Evolutionary conservation across 2,797 vertebrate species (phyloP).

Genomic region (Brachyalestes nurse): DNA sequence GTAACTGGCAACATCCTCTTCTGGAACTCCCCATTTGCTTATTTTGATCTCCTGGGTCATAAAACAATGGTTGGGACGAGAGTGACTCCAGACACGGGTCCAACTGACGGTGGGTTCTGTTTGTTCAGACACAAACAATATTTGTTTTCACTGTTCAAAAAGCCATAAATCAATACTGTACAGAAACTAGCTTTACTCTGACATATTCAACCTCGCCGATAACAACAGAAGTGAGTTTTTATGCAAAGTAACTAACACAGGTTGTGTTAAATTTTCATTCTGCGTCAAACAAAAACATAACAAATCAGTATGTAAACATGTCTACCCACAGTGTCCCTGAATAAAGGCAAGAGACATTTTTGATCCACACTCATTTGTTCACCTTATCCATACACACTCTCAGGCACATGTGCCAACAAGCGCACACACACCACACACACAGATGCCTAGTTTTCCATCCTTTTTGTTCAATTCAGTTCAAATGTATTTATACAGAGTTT

Average conservation of each 20-base stretch:
- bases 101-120: constrained; percentile 24
- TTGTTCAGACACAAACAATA: constrained; percentile 7
- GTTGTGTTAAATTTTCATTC: constrained; percentile 29
- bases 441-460: too few relatives aligned
- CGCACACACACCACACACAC: too few relatives aligned
- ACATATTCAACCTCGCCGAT: constrained; percentile 14
- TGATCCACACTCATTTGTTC: not conserved
- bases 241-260: constrained; percentile 28
- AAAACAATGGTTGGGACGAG: constrained; percentile 38
- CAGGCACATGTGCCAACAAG: not conserved
- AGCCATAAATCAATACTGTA: constrained; percentile 22
- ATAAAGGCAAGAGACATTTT: not conserved
- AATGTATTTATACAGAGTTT: too few relatives aligned
- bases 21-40: constrained; percentile 50
- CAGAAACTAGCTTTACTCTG: not conserved
- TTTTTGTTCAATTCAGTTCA: too few relatives aligned
- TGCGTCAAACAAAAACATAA: constrained; percentile 26
- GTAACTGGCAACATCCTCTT: constrained; percentile 44
- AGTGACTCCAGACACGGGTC: not conserved
- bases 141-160: constrained; percentile 42
- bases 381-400: not conserved
- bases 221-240: constrained; percentile 1
- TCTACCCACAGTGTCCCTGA: not conserved
- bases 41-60: constrained; percentile 42
- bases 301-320: constrained; percentile 20